Evolutionary conservation across 2,888 invertebrate species (phyloP).

Genomic region (Brachylomia viminalis): DNA sequence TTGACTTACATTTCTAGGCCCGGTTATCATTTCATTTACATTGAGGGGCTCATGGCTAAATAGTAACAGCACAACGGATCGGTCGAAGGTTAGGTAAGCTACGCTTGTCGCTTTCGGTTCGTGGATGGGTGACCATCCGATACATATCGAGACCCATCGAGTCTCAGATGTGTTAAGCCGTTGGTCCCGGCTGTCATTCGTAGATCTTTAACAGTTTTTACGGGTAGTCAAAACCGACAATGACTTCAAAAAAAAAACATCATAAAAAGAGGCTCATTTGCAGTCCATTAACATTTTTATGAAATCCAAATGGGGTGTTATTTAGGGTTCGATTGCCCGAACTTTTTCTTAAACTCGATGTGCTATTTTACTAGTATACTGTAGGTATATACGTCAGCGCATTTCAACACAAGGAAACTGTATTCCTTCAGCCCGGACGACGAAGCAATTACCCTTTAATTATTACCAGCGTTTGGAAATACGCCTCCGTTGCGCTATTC

Average conservation of each 20-base stretch:
- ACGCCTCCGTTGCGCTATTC: slow-evolving; percentile 42
- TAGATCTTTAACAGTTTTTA: background rate
- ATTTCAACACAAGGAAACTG: slow-evolving; percentile 38
- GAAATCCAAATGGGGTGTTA: background rate
- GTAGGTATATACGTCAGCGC: slow-evolving; percentile 8
- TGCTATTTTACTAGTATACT: background rate
- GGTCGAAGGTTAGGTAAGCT: background rate
- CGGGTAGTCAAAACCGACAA: too few species aligned
- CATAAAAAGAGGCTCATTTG: background rate
- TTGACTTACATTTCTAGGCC: slow-evolving; percentile 28
- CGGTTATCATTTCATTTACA: background rate
- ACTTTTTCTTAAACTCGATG: too few species aligned
- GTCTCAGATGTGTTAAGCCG: background rate
- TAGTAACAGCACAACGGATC: background rate
- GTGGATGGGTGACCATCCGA: background rate
- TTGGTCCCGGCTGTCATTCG: background rate
- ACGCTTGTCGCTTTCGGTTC: background rate
- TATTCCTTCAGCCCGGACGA: slow-evolving; percentile 33
- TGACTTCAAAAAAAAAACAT: too few species aligned
- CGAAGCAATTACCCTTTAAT: slow-evolving; percentile 37
- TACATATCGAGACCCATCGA: background rate
- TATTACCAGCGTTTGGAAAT: slow-evolving; percentile 36
- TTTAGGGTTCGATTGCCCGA: background rate
- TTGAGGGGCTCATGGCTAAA: background rate
- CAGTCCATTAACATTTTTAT: background rate